Conservation (phyloP, 2,113 vertebrate species). For the Brevimyrus niger region DNA sequence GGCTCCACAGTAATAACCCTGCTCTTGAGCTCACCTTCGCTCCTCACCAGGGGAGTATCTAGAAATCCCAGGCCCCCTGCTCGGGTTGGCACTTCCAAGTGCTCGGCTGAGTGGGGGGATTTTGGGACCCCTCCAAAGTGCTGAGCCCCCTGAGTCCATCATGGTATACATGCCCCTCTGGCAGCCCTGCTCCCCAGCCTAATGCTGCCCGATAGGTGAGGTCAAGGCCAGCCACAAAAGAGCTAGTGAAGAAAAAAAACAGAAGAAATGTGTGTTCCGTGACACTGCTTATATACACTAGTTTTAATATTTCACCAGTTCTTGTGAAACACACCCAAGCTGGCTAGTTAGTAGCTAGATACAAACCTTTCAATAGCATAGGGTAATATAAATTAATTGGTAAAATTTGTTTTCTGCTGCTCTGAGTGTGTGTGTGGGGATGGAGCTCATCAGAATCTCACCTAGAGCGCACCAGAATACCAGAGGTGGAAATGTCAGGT, state of each 20-base stretch:
- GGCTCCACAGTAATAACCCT: too few relatives aligned
- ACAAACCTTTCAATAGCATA: too few relatives aligned
- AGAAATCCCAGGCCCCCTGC: neutral
- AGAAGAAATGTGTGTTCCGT: neutral
- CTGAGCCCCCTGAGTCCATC: neutral
- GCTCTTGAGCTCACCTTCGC: too few relatives aligned
- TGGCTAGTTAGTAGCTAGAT: neutral
- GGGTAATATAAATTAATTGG: too few relatives aligned
- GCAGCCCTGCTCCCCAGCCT: neutral
- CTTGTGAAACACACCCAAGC: neutral
- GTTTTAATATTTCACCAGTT: neutral
- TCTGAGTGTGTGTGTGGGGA: neutral
- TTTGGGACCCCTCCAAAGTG: neutral
- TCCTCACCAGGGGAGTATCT: neutral
- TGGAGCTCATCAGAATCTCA: neutral
- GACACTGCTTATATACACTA: neutral
- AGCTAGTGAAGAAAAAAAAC: neutral
- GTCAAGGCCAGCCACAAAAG: neutral
- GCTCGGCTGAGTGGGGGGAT: neutral
- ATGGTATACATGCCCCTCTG: neutral
- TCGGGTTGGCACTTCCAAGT: neutral
- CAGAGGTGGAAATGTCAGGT: too few relatives aligned
- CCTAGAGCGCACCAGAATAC: neutral
- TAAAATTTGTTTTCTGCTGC: neutral
- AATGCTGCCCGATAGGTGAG: neutral